Evolutionary conservation across 2,888 invertebrate genomes (phyloP).

Genomic region (Seira ritae): DNA sequence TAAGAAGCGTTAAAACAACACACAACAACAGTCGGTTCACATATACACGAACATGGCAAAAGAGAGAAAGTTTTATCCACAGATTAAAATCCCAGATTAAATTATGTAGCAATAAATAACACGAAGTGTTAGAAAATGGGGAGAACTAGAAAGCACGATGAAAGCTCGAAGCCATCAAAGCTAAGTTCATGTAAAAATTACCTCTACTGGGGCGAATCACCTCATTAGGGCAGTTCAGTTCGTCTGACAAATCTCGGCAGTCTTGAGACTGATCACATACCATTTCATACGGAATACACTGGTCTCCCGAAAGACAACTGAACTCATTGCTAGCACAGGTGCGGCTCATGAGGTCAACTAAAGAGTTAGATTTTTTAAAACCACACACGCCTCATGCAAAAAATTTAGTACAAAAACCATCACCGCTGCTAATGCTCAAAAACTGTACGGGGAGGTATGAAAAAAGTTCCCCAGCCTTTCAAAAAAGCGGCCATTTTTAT

Average conservation of each 20-base stretch:
- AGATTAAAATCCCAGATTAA: background rate
- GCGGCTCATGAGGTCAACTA: conserved; percentile 49
- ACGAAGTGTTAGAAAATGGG: background rate
- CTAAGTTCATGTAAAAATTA: conserved; percentile 35
- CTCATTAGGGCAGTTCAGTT: conserved; percentile 77
- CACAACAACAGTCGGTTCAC: conserved; percentile 22
- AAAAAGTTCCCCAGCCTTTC: conserved; percentile 3
- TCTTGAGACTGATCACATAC: conserved; percentile 81
- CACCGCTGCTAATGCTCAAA: conserved; percentile 20
- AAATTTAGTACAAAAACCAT: conserved; percentile 28
- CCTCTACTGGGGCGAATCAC: conserved; percentile 56
- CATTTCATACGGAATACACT: conserved; percentile 80
- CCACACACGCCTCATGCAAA: conserved; percentile 39
- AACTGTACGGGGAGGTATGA: background rate
- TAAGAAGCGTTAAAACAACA: background rate
- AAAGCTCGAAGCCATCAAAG: conserved; percentile 8
- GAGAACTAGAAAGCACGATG: background rate
- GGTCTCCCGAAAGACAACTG: conserved; percentile 78
- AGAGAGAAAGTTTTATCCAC: conserved; percentile 2
- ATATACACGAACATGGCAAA: background rate
- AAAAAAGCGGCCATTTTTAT: background rate
- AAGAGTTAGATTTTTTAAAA: conserved; percentile 42
- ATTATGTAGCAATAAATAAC: background rate
- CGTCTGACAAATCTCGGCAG: conserved; percentile 82
- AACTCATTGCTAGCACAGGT: conserved; percentile 74